Conservation (phyloP, 2,797 vertebrate species). For the Onychomys torridus region DNA sequence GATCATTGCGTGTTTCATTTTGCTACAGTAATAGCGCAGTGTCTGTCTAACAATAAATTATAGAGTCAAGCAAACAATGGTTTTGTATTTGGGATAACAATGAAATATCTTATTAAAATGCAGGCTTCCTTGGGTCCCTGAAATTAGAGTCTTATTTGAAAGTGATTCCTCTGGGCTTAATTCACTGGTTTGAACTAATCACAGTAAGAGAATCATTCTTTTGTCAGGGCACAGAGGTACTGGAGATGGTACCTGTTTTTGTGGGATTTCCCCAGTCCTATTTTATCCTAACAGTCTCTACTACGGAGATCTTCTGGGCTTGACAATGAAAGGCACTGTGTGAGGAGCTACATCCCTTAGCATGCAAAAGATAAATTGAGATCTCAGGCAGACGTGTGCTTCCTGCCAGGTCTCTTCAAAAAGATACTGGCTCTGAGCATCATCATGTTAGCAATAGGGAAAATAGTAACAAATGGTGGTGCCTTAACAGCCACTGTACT, state of each 20-base stretch:
- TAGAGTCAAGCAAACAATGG: constrained; percentile 76
- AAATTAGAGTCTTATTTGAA: constrained; percentile 82
- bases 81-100: constrained; percentile 74
- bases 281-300: neutral
- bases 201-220: constrained; percentile 55
- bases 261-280: constrained; percentile 1
- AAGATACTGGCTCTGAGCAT: neutral
- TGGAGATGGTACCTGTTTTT: constrained; percentile 55
- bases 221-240: constrained; percentile 35
- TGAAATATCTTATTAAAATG: constrained; percentile 74
- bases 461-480: neutral
- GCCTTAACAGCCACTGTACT: neutral
- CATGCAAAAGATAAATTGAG: neutral
- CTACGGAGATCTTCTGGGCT: neutral
- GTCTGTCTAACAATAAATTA: constrained; percentile 80
- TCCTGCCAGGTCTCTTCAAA: neutral
- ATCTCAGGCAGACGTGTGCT: neutral
- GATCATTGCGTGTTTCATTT: constrained; percentile 71
- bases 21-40: constrained; percentile 38
- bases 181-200: constrained; percentile 74
- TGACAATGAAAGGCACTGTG: neutral
- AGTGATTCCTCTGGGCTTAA: constrained; percentile 68
- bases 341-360: neutral
- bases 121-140: constrained; percentile 67
- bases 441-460: neutral